Evolutionary conservation across 2,797 vertebrate genomes (phyloP).

Genomic region (Danio kyathit): DNA sequence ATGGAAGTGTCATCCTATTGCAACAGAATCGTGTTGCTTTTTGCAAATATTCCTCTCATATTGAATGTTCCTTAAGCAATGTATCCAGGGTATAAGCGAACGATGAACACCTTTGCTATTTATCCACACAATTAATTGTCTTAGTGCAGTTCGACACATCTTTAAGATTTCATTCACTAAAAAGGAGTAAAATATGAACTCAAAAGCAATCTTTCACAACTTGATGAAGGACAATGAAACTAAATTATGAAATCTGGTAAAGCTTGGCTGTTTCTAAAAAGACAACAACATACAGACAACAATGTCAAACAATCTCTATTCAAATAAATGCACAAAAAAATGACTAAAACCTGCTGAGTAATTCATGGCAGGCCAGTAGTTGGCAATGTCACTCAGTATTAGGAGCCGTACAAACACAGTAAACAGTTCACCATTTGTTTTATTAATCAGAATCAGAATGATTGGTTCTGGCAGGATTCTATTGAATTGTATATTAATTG

Average conservation of each 20-base stretch:
- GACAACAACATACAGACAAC: no score
- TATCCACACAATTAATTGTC: background rate
- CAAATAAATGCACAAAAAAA: no score
- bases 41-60: background rate
- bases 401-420: no score
- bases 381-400: no score
- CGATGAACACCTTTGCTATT: background rate
- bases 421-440: no score
- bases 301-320: no score
- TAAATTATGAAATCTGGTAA: background rate
- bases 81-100: background rate
- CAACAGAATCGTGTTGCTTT: background rate
- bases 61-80: constrained; percentile 17
- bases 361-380: no score
- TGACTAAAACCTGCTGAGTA: no score
- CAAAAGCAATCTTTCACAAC: background rate
- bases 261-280: no score
- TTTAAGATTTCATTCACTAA: background rate
- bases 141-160: background rate
- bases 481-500: no score
- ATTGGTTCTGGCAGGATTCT: no score
- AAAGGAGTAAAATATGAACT: background rate
- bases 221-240: background rate
- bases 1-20: constrained; percentile 23
- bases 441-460: no score